Evolutionary conservation across 2,797 vertebrate genomes (phyloP), one percentile per base, ranked within the genome.

Genomic region (Xerus rutilus): DNA sequence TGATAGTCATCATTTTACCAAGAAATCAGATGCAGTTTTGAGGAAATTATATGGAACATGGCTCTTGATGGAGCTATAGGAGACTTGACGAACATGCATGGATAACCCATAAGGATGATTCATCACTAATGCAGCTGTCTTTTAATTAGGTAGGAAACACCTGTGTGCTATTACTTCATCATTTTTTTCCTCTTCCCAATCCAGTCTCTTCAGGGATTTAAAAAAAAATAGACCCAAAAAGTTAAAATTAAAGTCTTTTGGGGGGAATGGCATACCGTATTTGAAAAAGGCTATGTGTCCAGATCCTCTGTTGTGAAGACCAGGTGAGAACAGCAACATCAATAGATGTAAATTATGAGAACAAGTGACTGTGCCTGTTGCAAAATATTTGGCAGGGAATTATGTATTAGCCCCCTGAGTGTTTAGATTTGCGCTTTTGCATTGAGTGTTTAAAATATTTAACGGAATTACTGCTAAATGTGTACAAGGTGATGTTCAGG

Each of bases 381-480:
- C 17, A 43, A 67, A 65, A n/a, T 94, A 54, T 93, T 94, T 95
- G 94, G 78, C 83, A 81, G 39, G 91, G 49, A 85, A 47, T 25
- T 32, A 0, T 65, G 28, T 88, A 21, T 96, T 86, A 70, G 93
- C 62, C 64, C 82, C 45, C 30, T 1, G 23, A 59, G 45, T 62
- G 78, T 86, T 89, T 94, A 69, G 4, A 57, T 89, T 92, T 97
- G 79, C 11, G 52, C 49, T 92, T 95, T 67, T 69, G 45, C 70
- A 25, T 57, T 52, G 57, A 32, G 65, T 94, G 62, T 83, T 94
- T 95, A 52, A 95, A 97, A 91, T 94, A 93, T 93, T 97, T 89
- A 89, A 59, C 17, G 77, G 67, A 92, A 91, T 94, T 92, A 86
- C 28, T 77, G 85, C 57, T 54, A 57, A 88, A 43, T 79, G 30